Conservation (phyloP, 2,113 vertebrate species). For the Centrocercus urophasianus region DNA sequence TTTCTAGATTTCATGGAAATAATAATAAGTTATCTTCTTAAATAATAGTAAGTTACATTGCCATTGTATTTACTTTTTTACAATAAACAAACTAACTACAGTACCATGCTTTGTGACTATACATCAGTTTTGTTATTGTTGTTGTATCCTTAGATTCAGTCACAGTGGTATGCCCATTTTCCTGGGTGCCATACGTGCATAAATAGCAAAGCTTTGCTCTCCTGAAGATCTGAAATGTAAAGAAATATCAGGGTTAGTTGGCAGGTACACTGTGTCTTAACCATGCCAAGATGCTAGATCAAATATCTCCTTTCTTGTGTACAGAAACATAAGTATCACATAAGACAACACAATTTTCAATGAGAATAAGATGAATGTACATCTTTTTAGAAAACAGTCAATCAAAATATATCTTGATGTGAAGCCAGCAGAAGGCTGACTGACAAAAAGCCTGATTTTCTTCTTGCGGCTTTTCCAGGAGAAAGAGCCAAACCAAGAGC, state of each 20-base stretch:
- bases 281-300: background rate
- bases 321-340: background rate
- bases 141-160: background rate
- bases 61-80: background rate
- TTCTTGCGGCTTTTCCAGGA: background rate
- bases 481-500: background rate
- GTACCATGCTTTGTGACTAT: background rate
- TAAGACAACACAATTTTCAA: background rate
- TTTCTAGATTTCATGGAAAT: background rate
- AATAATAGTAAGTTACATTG: background rate
- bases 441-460: background rate
- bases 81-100: background rate
- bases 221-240: background rate
- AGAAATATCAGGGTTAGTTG: background rate
- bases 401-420: background rate
- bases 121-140: fast-evolving
- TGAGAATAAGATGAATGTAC: background rate
- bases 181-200: fast-evolving
- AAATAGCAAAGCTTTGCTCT: background rate
- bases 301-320: background rate
- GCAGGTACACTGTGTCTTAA: background rate
- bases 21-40: too few relatives aligned
- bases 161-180: background rate
- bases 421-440: background rate
- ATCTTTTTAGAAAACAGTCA: background rate